Percentiles rank a stretch among this genome's conserved stretches.
Evolutionary conservation across 2,113 vertebrate genomes (phyloP).

Genomic region (Paramormyrops kingsleyae): DNA sequence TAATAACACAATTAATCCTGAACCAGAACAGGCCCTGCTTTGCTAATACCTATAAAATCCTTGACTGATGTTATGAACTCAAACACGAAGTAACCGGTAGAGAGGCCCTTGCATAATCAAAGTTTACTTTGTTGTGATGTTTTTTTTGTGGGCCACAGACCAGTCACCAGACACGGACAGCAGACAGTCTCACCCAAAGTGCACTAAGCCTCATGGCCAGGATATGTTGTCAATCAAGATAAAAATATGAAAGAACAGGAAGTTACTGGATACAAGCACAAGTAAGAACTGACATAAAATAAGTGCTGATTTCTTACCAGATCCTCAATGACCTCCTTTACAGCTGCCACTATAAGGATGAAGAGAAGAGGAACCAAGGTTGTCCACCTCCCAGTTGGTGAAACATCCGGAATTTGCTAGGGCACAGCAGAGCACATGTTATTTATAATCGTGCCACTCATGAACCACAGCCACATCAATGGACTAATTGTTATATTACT

Average conservation of each 20-base stretch:
- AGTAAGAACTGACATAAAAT: background rate
- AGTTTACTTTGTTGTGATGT: background rate
- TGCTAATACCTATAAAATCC: background rate
- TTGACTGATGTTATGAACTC: background rate
- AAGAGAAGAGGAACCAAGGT: conserved; percentile 94
- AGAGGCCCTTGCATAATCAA: background rate
- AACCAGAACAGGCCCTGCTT: background rate
- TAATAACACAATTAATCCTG: background rate
- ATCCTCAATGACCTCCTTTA: conserved; percentile 97
- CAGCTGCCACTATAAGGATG: conserved; percentile 91
- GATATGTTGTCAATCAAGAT: background rate
- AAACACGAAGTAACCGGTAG: background rate
- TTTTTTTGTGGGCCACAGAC: background rate
- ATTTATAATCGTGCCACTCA: background rate
- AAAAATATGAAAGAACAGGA: background rate
- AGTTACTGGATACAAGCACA: background rate
- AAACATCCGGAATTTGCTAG: conserved; percentile 98
- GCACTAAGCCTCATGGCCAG: background rate
- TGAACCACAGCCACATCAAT: background rate
- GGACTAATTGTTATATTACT: background rate
- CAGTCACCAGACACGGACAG: background rate
- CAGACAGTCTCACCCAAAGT: background rate
- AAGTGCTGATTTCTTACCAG: conserved; percentile 70
- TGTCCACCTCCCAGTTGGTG: conserved; percentile 94
- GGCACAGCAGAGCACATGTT: conserved; percentile 19